Percentiles rank a stretch among this genome's conserved stretches.
Evolutionary conservation across 2,797 vertebrate species (phyloP).

Genomic region (Macrochelys suwanniensis): DNA sequence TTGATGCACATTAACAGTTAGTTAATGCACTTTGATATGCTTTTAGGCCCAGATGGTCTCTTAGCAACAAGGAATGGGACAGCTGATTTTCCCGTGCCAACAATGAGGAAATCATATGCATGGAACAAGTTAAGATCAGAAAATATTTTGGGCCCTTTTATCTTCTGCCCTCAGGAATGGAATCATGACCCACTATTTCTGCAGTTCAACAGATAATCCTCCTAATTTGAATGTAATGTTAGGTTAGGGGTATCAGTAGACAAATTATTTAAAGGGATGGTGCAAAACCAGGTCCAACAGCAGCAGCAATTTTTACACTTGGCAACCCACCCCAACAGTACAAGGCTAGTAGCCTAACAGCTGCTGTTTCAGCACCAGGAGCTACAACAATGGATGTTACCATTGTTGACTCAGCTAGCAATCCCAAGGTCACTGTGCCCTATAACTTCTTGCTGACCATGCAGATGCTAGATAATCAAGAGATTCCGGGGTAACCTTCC

Average conservation of each 20-base stretch:
- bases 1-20: background rate
- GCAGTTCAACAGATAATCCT: background rate
- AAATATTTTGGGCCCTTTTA: background rate
- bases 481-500: background rate
- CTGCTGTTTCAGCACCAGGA: background rate
- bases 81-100: background rate
- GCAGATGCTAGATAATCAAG: background rate
- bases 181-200: background rate
- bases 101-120: background rate
- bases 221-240: background rate
- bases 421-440: background rate
- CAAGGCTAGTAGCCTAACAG: background rate
- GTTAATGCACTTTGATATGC: background rate
- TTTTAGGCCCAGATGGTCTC: background rate
- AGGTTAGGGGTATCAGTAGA: fast-evolving
- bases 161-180: background rate
- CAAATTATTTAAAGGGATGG: fast-evolving
- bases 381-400: background rate
- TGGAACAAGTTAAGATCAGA: fast-evolving
- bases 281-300: background rate
- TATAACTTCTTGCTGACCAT: background rate
- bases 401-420: background rate
- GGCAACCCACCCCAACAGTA: background rate
- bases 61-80: background rate
- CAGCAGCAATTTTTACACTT: fast-evolving